Conservation (phyloP, 1,140 invertebrate species). For the Cephus cinctus region DNA sequence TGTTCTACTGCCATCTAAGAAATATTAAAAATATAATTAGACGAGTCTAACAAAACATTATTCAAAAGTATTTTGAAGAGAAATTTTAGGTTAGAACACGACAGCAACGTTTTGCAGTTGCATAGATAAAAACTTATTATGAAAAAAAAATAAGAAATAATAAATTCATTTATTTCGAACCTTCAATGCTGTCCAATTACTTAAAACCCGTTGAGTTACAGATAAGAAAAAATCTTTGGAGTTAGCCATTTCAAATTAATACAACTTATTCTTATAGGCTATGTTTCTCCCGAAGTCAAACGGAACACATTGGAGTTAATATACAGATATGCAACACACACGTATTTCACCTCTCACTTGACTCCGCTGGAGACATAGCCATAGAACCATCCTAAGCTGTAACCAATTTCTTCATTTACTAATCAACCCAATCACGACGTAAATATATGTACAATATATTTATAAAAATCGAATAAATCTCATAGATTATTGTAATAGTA, state of each 20-base stretch:
- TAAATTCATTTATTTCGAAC: conserved; percentile 22
- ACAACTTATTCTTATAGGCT: too few species aligned
- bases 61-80: background rate
- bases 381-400: too few species aligned
- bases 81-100: background rate
- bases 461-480: too few species aligned
- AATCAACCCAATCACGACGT: too few species aligned
- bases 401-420: too few species aligned
- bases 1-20: conserved; percentile 43
- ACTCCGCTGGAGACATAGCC: too few species aligned
- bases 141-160: background rate
- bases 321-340: too few species aligned
- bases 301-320: too few species aligned
- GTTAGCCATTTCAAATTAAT: conserved; percentile 33
- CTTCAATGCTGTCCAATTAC: conserved; percentile 46
- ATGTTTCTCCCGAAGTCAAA: too few species aligned
- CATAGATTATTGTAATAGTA: too few species aligned
- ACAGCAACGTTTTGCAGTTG: background rate
- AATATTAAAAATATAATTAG: background rate
- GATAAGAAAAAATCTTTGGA: conserved; percentile 29
- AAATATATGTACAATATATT: too few species aligned
- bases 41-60: conserved; percentile 1
- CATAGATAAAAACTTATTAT: background rate
- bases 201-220: conserved; percentile 38
- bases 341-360: too few species aligned